These are phyloP conservation scores for Catotricha subobsoleta DNA, from an alignment of 2,888 invertebrate species.

Conservation along the genomic window DNA sequence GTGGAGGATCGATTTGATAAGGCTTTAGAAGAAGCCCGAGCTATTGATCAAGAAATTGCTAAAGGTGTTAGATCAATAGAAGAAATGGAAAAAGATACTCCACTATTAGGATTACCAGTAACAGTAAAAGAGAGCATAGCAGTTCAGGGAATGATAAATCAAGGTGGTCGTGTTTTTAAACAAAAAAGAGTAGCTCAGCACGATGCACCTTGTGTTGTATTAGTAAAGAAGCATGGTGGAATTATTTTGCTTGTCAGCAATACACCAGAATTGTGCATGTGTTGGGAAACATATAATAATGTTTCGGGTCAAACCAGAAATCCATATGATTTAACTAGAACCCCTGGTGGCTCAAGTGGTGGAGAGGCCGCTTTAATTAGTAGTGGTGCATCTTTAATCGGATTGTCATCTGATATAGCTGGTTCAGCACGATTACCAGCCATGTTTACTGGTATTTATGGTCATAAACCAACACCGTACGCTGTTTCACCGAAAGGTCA, in stretches of 20 bases:
- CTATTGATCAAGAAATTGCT: slow-evolving; percentile 48
- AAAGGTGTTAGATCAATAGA: slow-evolving; percentile 36
- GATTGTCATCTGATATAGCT: slow-evolving; percentile 76
- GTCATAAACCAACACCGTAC: slow-evolving; percentile 72
- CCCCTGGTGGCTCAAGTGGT: slow-evolving; percentile 80
- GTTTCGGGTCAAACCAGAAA: slow-evolving; percentile 74
- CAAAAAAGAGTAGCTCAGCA: slow-evolving; percentile 42
- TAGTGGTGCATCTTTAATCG: slow-evolving; percentile 61
- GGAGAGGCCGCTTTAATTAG: slow-evolving; percentile 64
- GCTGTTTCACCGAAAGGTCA: slow-evolving; percentile 48
- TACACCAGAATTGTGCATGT: slow-evolving; percentile 78
- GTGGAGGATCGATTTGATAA: slow-evolving; percentile 58
- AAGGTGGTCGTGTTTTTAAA: slow-evolving; percentile 45
- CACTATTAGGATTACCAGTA: slow-evolving; percentile 67
- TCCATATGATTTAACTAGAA: slow-evolving; percentile 66
- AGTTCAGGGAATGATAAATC: slow-evolving; percentile 60
- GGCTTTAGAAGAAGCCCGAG: slow-evolving; percentile 56
- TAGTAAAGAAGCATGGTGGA: slow-evolving; percentile 58
- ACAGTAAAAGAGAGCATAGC: slow-evolving; percentile 70
- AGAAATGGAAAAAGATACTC: slow-evolving; percentile 46
- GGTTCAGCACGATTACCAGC: slow-evolving; percentile 79
- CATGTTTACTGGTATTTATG: slow-evolving; percentile 80
- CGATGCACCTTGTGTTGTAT: slow-evolving; percentile 55
- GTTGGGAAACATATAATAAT: slow-evolving; percentile 79
- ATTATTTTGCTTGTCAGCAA: slow-evolving; percentile 77